Evolutionary conservation across 2,888 invertebrate species (phyloP).

Genomic region (Ischnura elegans): DNA sequence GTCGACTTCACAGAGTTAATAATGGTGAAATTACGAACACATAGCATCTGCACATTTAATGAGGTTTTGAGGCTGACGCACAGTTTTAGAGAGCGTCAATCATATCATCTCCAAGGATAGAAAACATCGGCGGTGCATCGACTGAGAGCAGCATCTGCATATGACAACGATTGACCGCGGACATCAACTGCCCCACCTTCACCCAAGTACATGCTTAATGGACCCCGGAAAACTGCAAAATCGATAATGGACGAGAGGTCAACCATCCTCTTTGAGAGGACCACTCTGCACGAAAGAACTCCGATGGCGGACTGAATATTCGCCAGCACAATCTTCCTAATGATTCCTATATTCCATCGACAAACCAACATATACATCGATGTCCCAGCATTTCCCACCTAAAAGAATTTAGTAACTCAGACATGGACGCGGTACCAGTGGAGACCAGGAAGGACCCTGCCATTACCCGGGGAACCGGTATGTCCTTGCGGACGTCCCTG

Average conservation of each 20-base stretch:
- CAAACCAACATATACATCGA: neutral
- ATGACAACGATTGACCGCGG: neutral
- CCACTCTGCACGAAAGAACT: neutral
- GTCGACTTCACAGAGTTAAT: neutral
- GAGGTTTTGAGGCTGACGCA: neutral
- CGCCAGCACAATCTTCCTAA: neutral
- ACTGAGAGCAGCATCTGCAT: neutral
- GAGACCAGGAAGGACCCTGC: neutral
- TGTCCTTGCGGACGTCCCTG: neutral
- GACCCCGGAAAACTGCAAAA: slow-evolving; percentile 26
- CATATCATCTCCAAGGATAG: neutral
- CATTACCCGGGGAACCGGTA: neutral
- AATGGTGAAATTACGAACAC: neutral
- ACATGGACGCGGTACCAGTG: neutral
- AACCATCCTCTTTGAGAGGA: neutral
- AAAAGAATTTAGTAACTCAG: neutral
- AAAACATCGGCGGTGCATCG: neutral
- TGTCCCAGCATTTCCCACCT: neutral
- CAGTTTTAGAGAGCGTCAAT: neutral
- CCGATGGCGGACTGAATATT: neutral
- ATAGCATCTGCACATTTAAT: neutral
- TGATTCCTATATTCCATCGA: neutral
- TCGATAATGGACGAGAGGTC: slow-evolving; percentile 24
- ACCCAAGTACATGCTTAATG: neutral
- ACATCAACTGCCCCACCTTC: neutral